A percentile compares a stretch with the other conserved stretches of the same genome.
phyloP scores from a whole-genome alignment of 2,797 vertebrate species.

The Urocyon cinereoargenteus region DNA sequence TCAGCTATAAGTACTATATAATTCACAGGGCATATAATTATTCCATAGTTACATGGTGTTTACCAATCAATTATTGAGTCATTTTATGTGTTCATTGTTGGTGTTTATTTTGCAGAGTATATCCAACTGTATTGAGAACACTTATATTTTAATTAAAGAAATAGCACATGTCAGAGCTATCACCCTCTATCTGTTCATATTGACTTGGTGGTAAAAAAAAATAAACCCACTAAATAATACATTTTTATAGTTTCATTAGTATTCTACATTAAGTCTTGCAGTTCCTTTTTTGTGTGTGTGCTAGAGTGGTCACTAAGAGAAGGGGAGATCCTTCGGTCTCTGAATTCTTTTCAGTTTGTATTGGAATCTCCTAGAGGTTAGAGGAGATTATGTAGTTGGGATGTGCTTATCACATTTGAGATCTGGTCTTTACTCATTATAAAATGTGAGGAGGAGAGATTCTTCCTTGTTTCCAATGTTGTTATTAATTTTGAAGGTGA shows the following conservation, averaged over 20 bases:
- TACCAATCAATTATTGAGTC: slow-evolving; percentile 77
- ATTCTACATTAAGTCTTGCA: background rate
- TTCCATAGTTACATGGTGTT: slow-evolving; percentile 76
- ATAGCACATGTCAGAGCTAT: slow-evolving; percentile 22
- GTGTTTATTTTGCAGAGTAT: slow-evolving; percentile 74
- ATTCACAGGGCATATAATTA: slow-evolving; percentile 77
- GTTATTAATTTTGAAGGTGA: slow-evolving; percentile 15
- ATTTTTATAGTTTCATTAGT: slow-evolving; percentile 35
- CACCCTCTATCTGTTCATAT: slow-evolving; percentile 1
- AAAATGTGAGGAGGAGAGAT: background rate
- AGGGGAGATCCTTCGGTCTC: background rate
- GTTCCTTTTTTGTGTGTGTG: background rate
- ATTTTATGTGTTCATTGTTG: slow-evolving; percentile 75
- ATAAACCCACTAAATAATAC: background rate
- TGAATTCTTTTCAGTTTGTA: background rate
- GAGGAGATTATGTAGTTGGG: background rate
- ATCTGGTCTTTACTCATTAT: background rate
- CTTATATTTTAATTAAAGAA: slow-evolving; percentile 69
- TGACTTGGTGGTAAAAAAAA: slow-evolving; percentile 38
- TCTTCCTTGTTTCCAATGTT: background rate
- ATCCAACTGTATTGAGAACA: slow-evolving; percentile 45
- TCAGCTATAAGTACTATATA: slow-evolving; percentile 73
- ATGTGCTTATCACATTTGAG: background rate
- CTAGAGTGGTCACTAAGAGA: background rate
- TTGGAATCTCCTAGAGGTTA: background rate